Conservation (phyloP, 2,113 vertebrate genomes). For the Oncorhynchus gorbuscha region DNA sequence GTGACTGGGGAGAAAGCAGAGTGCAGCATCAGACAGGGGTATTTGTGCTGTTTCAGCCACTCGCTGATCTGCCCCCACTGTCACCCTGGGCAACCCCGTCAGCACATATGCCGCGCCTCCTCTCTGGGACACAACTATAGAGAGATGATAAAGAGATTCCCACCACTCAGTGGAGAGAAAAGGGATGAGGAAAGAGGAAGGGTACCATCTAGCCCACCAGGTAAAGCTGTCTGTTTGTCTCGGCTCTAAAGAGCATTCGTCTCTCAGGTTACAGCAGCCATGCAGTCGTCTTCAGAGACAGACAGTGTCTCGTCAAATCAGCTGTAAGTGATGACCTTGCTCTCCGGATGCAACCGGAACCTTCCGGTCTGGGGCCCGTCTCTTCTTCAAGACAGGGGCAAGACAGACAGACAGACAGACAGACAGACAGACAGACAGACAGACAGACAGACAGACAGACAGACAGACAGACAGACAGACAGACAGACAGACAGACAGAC, state of each 20-base stretch:
- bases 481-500: too few species aligned
- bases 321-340: slow-evolving; percentile 66
- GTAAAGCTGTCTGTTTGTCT: slow-evolving; percentile 4
- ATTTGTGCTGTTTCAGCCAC: slow-evolving; percentile 68
- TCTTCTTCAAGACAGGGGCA: slow-evolving; percentile 49
- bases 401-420: neutral
- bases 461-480: too few species aligned
- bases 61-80: slow-evolving; percentile 22
- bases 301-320: slow-evolving; percentile 34
- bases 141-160: slow-evolving; percentile 36
- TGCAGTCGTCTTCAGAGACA: slow-evolving; percentile 31
- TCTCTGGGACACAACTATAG: slow-evolving; percentile 19
- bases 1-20: slow-evolving; percentile 28
- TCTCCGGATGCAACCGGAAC: slow-evolving; percentile 67
- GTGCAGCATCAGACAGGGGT: slow-evolving; percentile 51
- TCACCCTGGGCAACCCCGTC: slow-evolving; percentile 46
- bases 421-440: too few species aligned
- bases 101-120: slow-evolving; percentile 44
- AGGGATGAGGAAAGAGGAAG: slow-evolving; percentile 8
- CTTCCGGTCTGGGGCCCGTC: slow-evolving; percentile 13
- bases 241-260: neutral
- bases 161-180: slow-evolving; percentile 20
- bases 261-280: slow-evolving; percentile 47
- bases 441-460: too few species aligned
- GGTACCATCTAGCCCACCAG: slow-evolving; percentile 11